These are phyloP conservation scores for Glossophaga mutica DNA, from an alignment of 2,797 vertebrate species.

Conservation along the genomic window DNA sequence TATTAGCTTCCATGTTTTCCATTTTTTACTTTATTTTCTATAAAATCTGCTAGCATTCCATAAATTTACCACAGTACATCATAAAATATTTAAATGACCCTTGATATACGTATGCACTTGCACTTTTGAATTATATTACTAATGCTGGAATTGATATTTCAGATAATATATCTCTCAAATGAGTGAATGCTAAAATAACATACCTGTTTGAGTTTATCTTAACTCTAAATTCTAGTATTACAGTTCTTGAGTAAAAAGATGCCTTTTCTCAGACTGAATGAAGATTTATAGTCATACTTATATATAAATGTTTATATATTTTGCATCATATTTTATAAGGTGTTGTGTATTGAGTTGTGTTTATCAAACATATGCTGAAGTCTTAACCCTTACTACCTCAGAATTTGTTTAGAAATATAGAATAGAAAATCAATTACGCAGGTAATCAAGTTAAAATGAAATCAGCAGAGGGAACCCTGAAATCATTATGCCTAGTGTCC, in stretches of 20 bases:
- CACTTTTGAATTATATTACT: neutral
- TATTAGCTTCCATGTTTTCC: neutral
- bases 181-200: neutral
- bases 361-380: neutral
- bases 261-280: neutral
- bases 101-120: neutral
- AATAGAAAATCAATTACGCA: neutral
- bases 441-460: neutral
- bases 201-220: neutral
- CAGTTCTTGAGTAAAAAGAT: neutral
- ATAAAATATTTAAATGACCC: neutral
- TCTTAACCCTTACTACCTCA: neutral
- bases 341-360: neutral
- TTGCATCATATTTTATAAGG: neutral
- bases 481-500: neutral
- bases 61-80: neutral
- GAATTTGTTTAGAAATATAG: neutral
- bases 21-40: neutral
- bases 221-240: neutral
- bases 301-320: neutral
- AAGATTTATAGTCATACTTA: neutral
- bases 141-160: neutral
- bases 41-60: neutral
- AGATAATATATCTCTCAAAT: neutral
- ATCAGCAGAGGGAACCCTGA: neutral